Base-by-base conservation (phyloP, 2,888 invertebrate genomes). In the Papilio elwesi region DNA sequence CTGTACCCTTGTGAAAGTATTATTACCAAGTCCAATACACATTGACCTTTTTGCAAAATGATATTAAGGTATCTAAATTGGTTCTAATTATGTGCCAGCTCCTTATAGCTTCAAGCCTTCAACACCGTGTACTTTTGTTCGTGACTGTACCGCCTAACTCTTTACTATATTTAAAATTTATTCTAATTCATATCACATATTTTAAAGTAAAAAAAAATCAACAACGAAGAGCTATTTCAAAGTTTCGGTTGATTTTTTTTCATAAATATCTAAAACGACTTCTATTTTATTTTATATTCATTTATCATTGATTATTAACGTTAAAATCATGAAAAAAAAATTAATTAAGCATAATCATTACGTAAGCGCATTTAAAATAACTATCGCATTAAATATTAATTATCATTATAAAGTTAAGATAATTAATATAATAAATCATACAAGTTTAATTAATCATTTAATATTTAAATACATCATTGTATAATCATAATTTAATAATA, bases 141-240 rank as follows among this genome's bases (percentile, higher is more conserved):
- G 67, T 38, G 53, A 67, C 67, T 55, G 67, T 55, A 67, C 67
- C 15, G 11, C 53, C 16, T 67, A 67, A 43, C 16, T 67, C 67
- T 67, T 38, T 55, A 67, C 55, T 47, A 55, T 67, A 59, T 11
- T 48, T 48, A 11, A n/a, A 16, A 26, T 55, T 55, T 26, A 55
- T 55, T 55, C 36, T 59, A n/a, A 59, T 59, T 59, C 12, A 59
- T 38, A 7, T 36, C n/a, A 38, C 38, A 38, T 59, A 26, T 26
- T 26, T 26, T 26, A 26, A 26, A 26, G 26, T 26, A 26, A 4
- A 26, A 4, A 26, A 26, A 26, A 26, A 26, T 26, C 26, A 26
- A 26, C 26, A 26, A 26, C 26, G 26, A 26, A 2, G 26, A 26
- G 2, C 26, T 26, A 4, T 1, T 1, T 26, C 26, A 26, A 1